Conservation (phyloP, 23 tunicate species). For the Botrylloides violaceus region DNA sequence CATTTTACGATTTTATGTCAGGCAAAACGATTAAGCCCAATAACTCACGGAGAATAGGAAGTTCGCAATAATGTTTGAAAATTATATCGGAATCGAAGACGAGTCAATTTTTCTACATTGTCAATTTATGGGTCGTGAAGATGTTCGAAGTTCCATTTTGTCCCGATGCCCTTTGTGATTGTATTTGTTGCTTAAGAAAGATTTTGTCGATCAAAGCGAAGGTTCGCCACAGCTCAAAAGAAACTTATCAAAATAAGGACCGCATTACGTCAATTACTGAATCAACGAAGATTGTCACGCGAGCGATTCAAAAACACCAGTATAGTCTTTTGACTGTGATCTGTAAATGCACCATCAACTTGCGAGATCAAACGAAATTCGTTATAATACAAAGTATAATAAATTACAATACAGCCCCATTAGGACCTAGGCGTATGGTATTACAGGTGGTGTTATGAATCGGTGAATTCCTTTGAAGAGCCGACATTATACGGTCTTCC, state of each 20-base stretch:
- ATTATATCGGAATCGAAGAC: neutral
- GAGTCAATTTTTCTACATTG: neutral
- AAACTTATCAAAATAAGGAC: neutral
- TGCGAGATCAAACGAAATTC: neutral
- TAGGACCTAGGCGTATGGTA: neutral
- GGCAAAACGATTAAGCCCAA: neutral
- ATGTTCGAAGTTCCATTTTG: neutral
- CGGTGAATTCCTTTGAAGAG: neutral
- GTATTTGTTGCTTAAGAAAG: neutral
- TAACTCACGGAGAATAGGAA: neutral
- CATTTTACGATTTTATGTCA: neutral
- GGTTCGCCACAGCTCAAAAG: neutral
- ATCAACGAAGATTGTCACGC: neutral
- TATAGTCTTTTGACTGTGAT: neutral
- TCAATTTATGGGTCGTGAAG: neutral
- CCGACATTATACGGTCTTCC: no score
- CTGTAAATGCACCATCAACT: neutral
- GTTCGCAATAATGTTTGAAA: neutral
- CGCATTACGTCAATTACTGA: conserved; percentile 1
- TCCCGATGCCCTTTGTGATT: neutral
- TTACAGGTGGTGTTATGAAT: neutral
- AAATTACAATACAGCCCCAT: neutral
- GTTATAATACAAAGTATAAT: neutral
- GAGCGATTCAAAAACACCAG: neutral
- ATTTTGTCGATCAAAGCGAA: neutral